Evolutionary conservation across 30 jellyfish, hydroid and myxozoan species (phyloP).

Genomic region (Calvadosia cruxmelitensis): DNA sequence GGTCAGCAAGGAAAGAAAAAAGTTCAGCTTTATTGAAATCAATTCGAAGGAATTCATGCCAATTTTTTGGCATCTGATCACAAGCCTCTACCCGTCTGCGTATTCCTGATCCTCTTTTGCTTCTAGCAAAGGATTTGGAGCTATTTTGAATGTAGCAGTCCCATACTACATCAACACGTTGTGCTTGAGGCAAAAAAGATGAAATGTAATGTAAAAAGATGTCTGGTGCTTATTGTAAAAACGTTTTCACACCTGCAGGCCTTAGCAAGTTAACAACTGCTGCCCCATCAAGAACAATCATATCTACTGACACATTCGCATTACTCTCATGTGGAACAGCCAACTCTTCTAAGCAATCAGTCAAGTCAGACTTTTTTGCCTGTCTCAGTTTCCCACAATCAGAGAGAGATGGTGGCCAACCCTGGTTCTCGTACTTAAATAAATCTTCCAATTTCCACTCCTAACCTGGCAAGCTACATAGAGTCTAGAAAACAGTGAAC

Average conservation of each 20-base stretch:
- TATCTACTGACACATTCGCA: neutral
- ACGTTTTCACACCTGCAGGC: slow-evolving; percentile 16
- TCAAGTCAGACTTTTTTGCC: neutral
- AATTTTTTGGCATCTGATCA: slow-evolving; percentile 5
- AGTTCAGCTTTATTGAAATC: slow-evolving; percentile 27
- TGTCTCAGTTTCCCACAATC: slow-evolving; percentile 41
- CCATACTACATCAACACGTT: slow-evolving; percentile 41
- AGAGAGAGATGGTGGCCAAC: slow-evolving; percentile 40
- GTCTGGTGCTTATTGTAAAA: slow-evolving; percentile 18
- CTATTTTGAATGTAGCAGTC: slow-evolving; percentile 17
- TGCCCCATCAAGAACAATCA: slow-evolving; percentile 48
- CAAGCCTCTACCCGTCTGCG: slow-evolving; percentile 24
- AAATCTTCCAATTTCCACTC: slow-evolving; percentile 30
- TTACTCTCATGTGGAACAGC: neutral
- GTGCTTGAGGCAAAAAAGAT: slow-evolving; percentile 8
- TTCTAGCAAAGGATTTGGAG: slow-evolving; percentile 7
- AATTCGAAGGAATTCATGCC: slow-evolving; percentile 36
- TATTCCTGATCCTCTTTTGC: slow-evolving; percentile 37
- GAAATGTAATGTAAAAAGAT: slow-evolving; percentile 17
- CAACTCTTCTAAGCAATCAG: no score
- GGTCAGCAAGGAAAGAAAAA: no score
- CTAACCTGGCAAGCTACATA: slow-evolving; percentile 32
- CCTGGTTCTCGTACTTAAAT: slow-evolving; percentile 24
- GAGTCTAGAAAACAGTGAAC: slow-evolving; percentile 26
- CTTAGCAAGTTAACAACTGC: slow-evolving; percentile 28